Conservation (phyloP, 2,113 vertebrate species). For the Saccopteryx bilineata region DNA sequence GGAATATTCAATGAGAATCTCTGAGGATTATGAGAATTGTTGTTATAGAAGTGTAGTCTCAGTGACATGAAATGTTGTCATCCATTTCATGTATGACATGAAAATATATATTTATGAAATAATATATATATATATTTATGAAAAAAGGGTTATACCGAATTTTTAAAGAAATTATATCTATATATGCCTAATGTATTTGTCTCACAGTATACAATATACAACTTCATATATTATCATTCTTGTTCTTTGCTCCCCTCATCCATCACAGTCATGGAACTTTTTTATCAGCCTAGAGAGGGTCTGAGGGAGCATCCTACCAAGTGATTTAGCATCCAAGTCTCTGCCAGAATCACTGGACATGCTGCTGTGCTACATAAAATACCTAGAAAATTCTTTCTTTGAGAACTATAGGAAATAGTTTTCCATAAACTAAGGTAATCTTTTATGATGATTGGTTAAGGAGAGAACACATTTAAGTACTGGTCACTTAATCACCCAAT, state of each 20-base stretch:
- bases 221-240: background rate
- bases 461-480: background rate
- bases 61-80: conserved; percentile 10
- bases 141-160: background rate
- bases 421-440: conserved; percentile 26
- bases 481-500: background rate
- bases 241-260: background rate
- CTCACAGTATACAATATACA: background rate
- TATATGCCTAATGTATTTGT: conserved; percentile 35
- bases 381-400: conserved; percentile 26
- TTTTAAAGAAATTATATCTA: conserved; percentile 11
- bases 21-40: background rate
- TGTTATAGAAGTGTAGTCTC: conserved; percentile 17
- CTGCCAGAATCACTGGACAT: background rate
- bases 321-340: conserved; percentile 16
- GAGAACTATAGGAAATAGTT: background rate
- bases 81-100: background rate
- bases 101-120: background rate
- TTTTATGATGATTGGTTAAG: conserved; percentile 45
- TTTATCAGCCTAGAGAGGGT: background rate
- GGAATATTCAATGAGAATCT: conserved; percentile 41
- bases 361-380: background rate
- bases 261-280: background rate
- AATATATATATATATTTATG: background rate
- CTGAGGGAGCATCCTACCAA: background rate